Percentiles rank a stretch among this genome's conserved stretches.
phyloP scores from a whole-genome alignment of 64 coral and sea anemone genomes.

The Trachythela sp. region DNA sequence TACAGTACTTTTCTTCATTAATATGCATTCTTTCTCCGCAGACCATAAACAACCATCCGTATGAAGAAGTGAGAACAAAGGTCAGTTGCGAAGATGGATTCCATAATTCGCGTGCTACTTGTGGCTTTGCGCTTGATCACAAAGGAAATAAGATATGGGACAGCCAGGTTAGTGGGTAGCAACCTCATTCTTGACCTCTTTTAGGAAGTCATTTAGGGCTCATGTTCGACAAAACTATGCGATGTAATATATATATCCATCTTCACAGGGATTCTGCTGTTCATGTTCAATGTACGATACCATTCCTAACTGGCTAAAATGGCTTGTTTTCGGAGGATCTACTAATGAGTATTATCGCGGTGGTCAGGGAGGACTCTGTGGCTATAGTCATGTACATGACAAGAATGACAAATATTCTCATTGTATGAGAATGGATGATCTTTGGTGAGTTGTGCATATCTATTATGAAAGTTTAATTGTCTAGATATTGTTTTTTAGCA shows the following conservation, averaged over 20 bases:
- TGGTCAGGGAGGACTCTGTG: neutral
- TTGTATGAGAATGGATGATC: neutral
- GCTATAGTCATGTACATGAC: neutral
- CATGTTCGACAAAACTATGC: too few species aligned
- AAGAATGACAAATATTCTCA: neutral
- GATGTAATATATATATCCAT: neutral
- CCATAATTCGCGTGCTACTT: neutral
- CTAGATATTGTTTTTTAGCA: too few species aligned
- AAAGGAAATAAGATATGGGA: constrained; percentile 6
- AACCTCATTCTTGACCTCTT: too few species aligned
- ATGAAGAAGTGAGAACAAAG: neutral
- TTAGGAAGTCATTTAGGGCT: too few species aligned
- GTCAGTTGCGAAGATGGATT: neutral
- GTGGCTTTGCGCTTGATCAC: neutral
- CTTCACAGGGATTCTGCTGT: neutral
- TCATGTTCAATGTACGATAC: neutral
- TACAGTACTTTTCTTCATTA: too few species aligned
- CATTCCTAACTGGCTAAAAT: neutral
- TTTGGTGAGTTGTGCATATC: neutral
- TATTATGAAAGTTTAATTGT: too few species aligned
- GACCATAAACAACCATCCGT: neutral
- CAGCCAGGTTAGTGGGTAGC: too few species aligned
- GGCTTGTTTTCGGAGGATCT: neutral
- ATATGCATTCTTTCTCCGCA: neutral
- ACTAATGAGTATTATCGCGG: neutral